Evolutionary conservation across 2,113 vertebrate species (phyloP).

Genomic region (Clarias macrocephalus): DNA sequence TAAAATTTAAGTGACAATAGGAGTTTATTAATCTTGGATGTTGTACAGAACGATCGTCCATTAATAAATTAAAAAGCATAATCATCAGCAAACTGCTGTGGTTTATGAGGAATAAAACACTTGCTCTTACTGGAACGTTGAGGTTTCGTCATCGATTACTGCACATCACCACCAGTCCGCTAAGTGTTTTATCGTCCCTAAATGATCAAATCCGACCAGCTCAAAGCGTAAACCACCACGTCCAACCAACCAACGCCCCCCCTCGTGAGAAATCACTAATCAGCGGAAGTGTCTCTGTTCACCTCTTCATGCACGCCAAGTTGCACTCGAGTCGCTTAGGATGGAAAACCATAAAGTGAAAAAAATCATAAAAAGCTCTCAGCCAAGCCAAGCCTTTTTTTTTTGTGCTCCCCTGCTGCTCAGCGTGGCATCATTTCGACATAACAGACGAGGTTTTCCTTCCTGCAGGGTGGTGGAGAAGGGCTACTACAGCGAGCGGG

Average conservation of each 20-base stretch:
- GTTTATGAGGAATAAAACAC: not conserved
- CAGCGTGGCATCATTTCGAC: not conserved
- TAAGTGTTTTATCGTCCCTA: not conserved
- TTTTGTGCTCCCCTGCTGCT: not conserved
- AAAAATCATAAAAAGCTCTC: conserved; percentile 20
- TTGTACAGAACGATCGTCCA: not conserved
- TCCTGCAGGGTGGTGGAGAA: conserved; percentile 85
- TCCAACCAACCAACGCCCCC: no score
- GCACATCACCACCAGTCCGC: not conserved
- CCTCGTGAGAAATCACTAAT: conserved; percentile 10
- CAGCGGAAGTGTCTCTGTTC: conserved; percentile 22
- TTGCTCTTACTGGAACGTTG: not conserved
- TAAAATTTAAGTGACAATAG: not conserved
- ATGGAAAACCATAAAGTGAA: conserved; percentile 35
- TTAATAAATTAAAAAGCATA: not conserved
- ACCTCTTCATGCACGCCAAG: conserved; percentile 1
- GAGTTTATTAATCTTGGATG: not conserved
- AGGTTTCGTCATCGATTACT: not conserved
- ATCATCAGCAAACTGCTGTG: not conserved
- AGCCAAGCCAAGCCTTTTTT: conserved; percentile 18
- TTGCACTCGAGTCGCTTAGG: conserved; percentile 36
- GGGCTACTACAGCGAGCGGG: conserved; percentile 85
- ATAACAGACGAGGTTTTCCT: conserved; percentile 35
- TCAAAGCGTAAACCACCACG: conserved; percentile 3
- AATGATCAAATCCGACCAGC: not conserved